Percentiles rank a stretch among this genome's conserved stretches.
Evolutionary conservation across 2,113 vertebrate genomes (phyloP).

Genomic region (Prolemur simus): DNA sequence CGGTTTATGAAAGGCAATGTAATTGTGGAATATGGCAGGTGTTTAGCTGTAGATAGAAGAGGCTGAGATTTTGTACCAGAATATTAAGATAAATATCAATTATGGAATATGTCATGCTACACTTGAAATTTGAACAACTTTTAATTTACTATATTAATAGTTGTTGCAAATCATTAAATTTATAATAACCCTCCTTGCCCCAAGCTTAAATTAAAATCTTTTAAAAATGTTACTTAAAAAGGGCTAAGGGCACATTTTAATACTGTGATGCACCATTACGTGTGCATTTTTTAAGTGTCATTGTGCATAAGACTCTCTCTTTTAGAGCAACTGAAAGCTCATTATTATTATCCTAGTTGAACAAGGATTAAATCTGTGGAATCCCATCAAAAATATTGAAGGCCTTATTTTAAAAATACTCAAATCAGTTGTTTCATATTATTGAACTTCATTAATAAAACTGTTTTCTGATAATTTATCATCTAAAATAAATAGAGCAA

Average conservation of each 20-base stretch:
- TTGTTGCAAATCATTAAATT: conserved; percentile 11
- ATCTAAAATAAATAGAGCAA: conserved; percentile 4
- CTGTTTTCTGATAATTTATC: not conserved
- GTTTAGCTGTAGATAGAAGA: not conserved
- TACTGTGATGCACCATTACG: not conserved
- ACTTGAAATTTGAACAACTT: not conserved
- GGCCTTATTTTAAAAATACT: conserved; percentile 33
- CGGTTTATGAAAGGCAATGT: not conserved
- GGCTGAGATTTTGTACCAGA: not conserved
- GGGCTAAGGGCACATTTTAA: not conserved
- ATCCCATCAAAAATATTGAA: not conserved
- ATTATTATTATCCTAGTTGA: not conserved
- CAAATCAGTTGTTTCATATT: not conserved
- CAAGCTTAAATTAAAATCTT: conserved; percentile 35
- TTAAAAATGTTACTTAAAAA: conserved; percentile 20
- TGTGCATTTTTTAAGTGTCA: not conserved
- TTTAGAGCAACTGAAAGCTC: not conserved
- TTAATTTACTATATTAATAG: not conserved
- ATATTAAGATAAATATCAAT: not conserved
- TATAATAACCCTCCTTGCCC: not conserved
- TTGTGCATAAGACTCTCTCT: not conserved
- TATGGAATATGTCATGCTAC: not conserved
- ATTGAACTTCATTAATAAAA: not conserved
- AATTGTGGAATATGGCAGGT: not conserved
- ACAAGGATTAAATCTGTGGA: not conserved